Base-by-base conservation (phyloP, 1,140 invertebrate species). In the Lordiphosa clarofinis region DNA sequence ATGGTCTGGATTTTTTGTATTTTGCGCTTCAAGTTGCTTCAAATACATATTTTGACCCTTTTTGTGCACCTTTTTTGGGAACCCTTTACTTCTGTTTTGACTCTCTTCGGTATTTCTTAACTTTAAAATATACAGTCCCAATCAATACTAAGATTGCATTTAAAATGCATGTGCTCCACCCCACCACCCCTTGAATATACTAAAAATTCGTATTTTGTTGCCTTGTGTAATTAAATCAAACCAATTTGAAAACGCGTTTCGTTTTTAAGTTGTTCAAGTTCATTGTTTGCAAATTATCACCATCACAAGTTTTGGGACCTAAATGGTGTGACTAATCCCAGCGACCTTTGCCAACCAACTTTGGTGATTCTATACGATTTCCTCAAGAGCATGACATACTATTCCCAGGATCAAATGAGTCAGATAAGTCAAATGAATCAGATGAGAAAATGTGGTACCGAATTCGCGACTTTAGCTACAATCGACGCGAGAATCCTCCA, bases 221-320 rank as follows among this genome's bases (percentile, higher is more conserved):
- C 19, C 19, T 12, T 50, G 35, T 38, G 31, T 56, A 35, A 24
- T 43, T 43, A 59, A 57, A 58, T 56, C 44, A 47, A 59, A 57
- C 44, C 33, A 53, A 38, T 42, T 53, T 35, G 10, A 50, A 79
- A 79, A 79, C 75, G 53, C 42, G 75, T 79, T 79, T 79, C 7
- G 37, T 15, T 48, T 46, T 40, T 40, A 58, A 65, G 64, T 73
- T 73, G 65, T 66, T 79, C 74, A 73, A 79, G 74, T 72, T 81
- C 75, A 74, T 59, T 44, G 56, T 71, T 31, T 68, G 75, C 75
- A 81, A 81, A 81, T 81, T 81, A 81, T 54, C 54, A 58, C 48
- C 38, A 57, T 55, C 58, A 70, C 68, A 61, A 56, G 48, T 61
- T 56, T 46, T 46, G 13, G 8, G 37, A 19, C 10, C 28, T 7